Percentiles rank a stretch among this genome's conserved stretches.
These are phyloP conservation scores for Zootoca vivipara DNA, from an alignment of 2,113 vertebrate species.

Conservation along the genomic window DNA sequence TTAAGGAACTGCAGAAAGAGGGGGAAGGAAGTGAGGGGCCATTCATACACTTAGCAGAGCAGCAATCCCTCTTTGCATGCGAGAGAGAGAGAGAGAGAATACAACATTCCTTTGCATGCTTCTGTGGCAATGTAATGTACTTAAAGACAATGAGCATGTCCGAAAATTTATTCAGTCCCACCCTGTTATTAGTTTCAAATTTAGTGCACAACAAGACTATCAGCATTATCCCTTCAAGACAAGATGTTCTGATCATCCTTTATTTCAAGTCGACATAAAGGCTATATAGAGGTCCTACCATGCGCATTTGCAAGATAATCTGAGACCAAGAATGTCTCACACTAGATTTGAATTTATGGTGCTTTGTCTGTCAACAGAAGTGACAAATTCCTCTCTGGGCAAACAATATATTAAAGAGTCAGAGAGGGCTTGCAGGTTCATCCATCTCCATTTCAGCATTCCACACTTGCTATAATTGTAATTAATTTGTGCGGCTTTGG, in stretches of 20 bases:
- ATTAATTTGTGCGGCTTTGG: slow-evolving; percentile 61
- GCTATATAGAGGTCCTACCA: slow-evolving; percentile 29
- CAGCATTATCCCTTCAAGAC: slow-evolving; percentile 3
- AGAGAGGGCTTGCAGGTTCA: slow-evolving; percentile 8
- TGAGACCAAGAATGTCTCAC: slow-evolving; percentile 41
- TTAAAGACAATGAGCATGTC: slow-evolving; percentile 7
- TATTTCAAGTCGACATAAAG: slow-evolving; percentile 49
- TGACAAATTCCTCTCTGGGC: slow-evolving; percentile 58
- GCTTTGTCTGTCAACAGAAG: slow-evolving; percentile 56
- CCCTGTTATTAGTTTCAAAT: background rate
- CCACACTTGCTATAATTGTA: slow-evolving; percentile 55
- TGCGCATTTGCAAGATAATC: slow-evolving; percentile 53
- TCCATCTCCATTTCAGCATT: slow-evolving; percentile 63
- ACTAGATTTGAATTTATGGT: slow-evolving; percentile 67
- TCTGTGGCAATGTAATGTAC: background rate
- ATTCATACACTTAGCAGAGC: background rate
- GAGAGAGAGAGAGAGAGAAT: no score
- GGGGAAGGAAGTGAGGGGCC: background rate
- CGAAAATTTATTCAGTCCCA: background rate
- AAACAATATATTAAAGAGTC: slow-evolving; percentile 53
- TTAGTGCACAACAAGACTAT: slow-evolving; percentile 20
- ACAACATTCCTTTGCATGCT: background rate
- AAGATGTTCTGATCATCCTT: slow-evolving; percentile 41
- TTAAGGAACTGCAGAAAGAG: no score
- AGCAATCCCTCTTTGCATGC: background rate